These are phyloP conservation scores for Onchidella celtica DNA, from an alignment of 2,888 invertebrate genomes.

Conservation along the genomic window DNA sequence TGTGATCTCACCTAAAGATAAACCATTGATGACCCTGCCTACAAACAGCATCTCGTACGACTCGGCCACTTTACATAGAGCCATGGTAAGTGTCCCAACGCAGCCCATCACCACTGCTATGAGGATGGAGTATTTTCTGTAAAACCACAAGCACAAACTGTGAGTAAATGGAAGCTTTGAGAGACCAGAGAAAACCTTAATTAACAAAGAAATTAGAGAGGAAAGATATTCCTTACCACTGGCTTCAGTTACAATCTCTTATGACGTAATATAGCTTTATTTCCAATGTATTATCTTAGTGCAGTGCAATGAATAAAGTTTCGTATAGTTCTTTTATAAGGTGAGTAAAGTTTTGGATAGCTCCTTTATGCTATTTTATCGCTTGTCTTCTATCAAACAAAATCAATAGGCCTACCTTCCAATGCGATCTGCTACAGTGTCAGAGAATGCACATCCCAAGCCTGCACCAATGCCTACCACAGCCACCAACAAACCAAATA, in stretches of 20 bases:
- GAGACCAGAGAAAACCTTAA: neutral
- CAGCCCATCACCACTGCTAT: neutral
- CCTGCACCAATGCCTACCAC: conserved; percentile 13
- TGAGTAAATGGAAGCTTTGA: neutral
- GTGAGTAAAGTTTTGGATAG: too few species aligned
- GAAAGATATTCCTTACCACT: neutral
- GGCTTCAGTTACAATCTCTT: neutral
- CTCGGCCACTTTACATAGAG: neutral
- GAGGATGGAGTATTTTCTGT: conserved; percentile 18
- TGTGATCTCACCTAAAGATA: neutral
- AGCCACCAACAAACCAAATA: conserved; percentile 36
- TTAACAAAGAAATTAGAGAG: neutral
- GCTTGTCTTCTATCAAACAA: too few species aligned
- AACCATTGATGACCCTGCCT: conserved; percentile 11
- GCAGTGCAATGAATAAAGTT: too few species aligned
- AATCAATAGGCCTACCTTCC: conserved; percentile 26
- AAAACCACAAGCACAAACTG: neutral
- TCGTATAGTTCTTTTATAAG: too few species aligned
- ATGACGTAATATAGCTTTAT: too few species aligned
- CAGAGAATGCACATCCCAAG: neutral
- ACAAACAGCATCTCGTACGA: conserved; percentile 42
- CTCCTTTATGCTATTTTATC: too few species aligned
- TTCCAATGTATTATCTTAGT: too few species aligned
- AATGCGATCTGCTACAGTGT: neutral
- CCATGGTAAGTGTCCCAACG: conserved; percentile 8